Percentiles rank a stretch among this genome's conserved stretches.
These are phyloP conservation scores for Conus betulinus DNA, from an alignment of 1,140 invertebrate species.

Conservation along the genomic window DNA sequence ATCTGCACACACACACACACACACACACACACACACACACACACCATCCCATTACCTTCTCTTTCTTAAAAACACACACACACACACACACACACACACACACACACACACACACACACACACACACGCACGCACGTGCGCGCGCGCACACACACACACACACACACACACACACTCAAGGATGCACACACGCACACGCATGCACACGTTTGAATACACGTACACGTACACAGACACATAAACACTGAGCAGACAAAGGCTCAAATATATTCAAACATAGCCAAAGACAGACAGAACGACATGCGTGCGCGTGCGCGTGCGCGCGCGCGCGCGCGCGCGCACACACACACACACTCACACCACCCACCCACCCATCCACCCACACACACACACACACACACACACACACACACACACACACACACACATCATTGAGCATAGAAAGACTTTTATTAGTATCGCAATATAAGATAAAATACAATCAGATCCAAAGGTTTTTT, in stretches of 20 bases:
- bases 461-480: too few species aligned
- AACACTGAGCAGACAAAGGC: not conserved
- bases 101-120: conserved; percentile 8
- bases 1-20: not conserved
- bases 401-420: too few species aligned
- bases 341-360: too few species aligned
- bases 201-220: not conserved
- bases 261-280: not conserved
- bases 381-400: too few species aligned
- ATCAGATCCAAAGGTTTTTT: too few species aligned
- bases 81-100: not conserved
- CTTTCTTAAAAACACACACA: not conserved
- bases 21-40: not conserved
- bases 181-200: not conserved
- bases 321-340: too few species aligned
- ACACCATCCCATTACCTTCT: not conserved
- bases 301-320: too few species aligned
- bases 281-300: too few species aligned
- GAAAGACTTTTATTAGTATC: too few species aligned
- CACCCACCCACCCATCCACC: too few species aligned
- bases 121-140: not conserved
- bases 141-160: not conserved
- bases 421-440: too few species aligned
- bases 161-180: not conserved
- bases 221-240: not conserved